phyloP scores from a whole-genome alignment of 2,113 vertebrate genomes.

The Chaetorhynchus papuensis region DNA sequence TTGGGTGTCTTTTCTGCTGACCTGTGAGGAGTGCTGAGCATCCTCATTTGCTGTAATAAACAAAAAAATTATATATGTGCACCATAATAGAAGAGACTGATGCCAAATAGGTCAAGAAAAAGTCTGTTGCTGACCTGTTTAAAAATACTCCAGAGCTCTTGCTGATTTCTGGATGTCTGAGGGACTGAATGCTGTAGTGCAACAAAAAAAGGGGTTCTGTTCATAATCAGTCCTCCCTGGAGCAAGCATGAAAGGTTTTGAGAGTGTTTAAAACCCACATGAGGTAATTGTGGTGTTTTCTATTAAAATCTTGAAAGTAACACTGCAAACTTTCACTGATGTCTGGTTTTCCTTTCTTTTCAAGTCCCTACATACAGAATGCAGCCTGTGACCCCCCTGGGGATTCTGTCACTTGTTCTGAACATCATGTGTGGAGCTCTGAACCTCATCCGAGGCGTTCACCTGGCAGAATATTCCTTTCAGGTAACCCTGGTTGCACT shows the following conservation, averaged over 20 bases:
- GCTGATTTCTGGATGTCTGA: not conserved
- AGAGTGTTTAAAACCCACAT: not conserved
- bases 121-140: not conserved
- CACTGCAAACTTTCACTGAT: not conserved
- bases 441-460: constrained; percentile 91
- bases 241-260: not conserved
- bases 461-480: constrained; percentile 88
- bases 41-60: not conserved
- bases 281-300: not conserved
- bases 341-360: not conserved
- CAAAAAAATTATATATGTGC: not conserved
- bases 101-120: not conserved
- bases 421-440: constrained; percentile 95
- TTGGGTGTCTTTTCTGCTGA: not conserved
- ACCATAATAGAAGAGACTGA: not conserved
- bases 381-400: constrained; percentile 82
- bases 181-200: not conserved
- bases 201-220: rapidly evolving
- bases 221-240: not conserved
- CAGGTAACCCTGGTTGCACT: constrained; percentile 73
- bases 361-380: constrained; percentile 81
- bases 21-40: not conserved
- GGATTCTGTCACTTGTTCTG: constrained; percentile 89
- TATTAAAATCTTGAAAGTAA: not conserved
- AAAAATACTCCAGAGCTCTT: not conserved